Conservation (phyloP, 2,113 vertebrate species). For the Thunnus maccoyii region DNA sequence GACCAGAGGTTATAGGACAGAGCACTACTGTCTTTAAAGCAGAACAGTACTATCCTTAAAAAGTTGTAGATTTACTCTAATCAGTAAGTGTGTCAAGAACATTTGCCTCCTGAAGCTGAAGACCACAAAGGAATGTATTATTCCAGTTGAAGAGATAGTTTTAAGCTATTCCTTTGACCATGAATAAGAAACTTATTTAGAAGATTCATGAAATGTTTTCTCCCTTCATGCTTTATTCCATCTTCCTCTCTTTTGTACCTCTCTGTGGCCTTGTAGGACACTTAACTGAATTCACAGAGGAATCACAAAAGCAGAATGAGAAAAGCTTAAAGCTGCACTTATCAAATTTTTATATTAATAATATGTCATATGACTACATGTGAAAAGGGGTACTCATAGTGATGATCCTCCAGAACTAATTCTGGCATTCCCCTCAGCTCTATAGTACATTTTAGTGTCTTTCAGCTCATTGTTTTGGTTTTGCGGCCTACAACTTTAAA, state of each 20-base stretch:
- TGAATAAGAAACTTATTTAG: neutral
- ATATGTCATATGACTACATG: neutral
- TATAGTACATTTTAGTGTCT: too few relatives aligned
- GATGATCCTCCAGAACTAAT: neutral
- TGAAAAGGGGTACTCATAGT: neutral
- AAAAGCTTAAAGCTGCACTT: neutral
- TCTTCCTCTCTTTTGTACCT: neutral
- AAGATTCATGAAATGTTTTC: neutral
- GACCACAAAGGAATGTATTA: neutral
- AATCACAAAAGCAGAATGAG: neutral
- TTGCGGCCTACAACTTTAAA: neutral
- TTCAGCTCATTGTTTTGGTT: neutral
- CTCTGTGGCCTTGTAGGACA: neutral
- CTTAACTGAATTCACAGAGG: neutral
- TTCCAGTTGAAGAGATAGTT: neutral
- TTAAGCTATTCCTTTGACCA: neutral
- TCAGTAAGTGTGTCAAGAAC: neutral
- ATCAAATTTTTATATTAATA: neutral
- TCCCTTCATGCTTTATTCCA: neutral
- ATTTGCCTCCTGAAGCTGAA: neutral
- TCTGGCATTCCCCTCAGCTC: too few relatives aligned
- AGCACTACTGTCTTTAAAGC: slow-evolving; percentile 11
- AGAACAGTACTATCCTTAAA: slow-evolving; percentile 2
- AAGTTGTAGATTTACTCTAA: neutral
- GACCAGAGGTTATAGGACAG: slow-evolving; percentile 54